phyloP scores from a whole-genome alignment of 2,113 vertebrate species.

The Vombatus ursinus region DNA sequence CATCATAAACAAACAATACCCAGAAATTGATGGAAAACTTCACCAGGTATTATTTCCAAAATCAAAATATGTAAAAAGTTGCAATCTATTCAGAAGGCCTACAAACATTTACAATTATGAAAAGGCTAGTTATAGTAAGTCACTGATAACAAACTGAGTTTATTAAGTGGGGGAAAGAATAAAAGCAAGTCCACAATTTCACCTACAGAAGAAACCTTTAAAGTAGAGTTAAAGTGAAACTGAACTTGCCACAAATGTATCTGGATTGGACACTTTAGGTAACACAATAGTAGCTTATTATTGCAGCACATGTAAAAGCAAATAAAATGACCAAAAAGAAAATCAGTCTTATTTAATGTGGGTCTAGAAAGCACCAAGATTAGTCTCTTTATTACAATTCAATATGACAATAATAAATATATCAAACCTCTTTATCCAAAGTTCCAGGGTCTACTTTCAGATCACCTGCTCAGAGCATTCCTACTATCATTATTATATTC shows the following conservation, averaged over 20 bases:
- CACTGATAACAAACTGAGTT: neutral
- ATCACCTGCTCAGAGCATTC: neutral
- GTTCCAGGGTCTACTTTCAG: neutral
- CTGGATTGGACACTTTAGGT: neutral
- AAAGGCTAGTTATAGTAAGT: neutral
- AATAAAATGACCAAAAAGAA: neutral
- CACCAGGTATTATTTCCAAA: neutral
- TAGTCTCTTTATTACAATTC: neutral
- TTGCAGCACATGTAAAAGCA: neutral
- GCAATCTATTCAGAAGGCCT: neutral
- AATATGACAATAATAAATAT: neutral
- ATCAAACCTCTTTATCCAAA: conserved; percentile 51
- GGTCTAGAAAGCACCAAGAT: neutral
- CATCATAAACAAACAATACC: neutral
- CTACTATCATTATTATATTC: neutral
- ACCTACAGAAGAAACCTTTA: neutral
- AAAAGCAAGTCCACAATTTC: neutral
- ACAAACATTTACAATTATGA: neutral
- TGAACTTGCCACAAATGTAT: neutral
- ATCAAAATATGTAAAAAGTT: neutral
- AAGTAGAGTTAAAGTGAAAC: neutral
- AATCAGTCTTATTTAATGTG: neutral
- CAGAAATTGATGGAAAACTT: neutral
- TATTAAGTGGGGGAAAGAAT: too few relatives aligned
- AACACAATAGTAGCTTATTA: neutral